Evolutionary conservation across 2,113 vertebrate species (phyloP).

Genomic region (Odontophorus gujanensis): DNA sequence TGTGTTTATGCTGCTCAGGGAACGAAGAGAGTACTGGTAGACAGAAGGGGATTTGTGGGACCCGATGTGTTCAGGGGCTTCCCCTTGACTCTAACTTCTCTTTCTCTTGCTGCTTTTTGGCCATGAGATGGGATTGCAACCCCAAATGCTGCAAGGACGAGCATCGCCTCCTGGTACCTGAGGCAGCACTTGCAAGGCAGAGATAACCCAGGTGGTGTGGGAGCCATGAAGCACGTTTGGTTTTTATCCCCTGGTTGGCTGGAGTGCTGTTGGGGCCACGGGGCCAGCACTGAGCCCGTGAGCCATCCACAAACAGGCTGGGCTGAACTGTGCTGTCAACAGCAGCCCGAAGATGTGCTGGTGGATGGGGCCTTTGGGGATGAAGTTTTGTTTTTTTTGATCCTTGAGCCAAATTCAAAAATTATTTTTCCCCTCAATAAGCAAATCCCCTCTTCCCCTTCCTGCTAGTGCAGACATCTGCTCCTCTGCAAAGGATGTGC

Average conservation of each 20-base stretch:
- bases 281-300: background rate
- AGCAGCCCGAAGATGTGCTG: fast-evolving
- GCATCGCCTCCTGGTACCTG: background rate
- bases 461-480: background rate
- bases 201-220: background rate
- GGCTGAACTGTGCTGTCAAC: background rate
- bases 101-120: background rate
- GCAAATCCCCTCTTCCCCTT: background rate
- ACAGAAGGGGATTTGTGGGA: background rate
- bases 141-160: fast-evolving
- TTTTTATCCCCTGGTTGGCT: background rate
- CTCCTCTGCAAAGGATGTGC: background rate
- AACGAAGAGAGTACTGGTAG: background rate
- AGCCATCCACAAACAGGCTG: background rate
- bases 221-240: background rate
- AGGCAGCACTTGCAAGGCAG: background rate
- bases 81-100: background rate
- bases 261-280: background rate
- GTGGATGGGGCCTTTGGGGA: background rate
- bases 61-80: background rate
- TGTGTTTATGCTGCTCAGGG: fast-evolving
- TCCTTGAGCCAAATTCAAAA: conserved; percentile 13
- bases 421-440: conserved; percentile 19
- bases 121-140: background rate
- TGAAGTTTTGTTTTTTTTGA: background rate